These are phyloP conservation scores for Intellagama lesueurii DNA, from an alignment of 2,797 vertebrate genomes.

Conservation along the genomic window DNA sequence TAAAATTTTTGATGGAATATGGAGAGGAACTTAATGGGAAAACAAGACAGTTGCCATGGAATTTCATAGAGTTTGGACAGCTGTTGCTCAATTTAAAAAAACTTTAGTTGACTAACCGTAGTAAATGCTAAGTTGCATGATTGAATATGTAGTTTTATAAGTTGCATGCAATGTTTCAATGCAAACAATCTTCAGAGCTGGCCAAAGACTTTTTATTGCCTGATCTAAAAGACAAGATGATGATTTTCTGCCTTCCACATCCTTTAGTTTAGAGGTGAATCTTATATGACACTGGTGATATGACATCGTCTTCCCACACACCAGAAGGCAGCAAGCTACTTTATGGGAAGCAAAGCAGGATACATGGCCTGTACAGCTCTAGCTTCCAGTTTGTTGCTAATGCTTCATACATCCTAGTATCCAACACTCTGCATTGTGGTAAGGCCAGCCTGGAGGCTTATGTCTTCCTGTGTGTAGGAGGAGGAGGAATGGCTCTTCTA, in stretches of 20 bases:
- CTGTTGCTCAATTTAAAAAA: neutral
- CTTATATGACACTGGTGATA: neutral
- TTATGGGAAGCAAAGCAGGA: neutral
- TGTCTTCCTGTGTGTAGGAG: neutral
- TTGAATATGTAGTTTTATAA: too few species aligned
- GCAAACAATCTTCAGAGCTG: neutral
- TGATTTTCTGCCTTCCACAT: neutral
- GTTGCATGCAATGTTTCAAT: neutral
- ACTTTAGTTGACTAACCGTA: too few species aligned
- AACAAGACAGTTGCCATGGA: neutral
- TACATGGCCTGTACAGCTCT: neutral
- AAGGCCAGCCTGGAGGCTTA: neutral
- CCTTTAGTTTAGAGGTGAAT: neutral
- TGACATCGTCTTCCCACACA: neutral
- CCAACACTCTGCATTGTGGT: neutral
- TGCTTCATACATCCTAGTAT: neutral
- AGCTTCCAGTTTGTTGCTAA: neutral
- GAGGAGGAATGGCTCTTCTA: neutral
- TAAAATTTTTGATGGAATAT: neutral
- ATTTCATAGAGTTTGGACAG: neutral
- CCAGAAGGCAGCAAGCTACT: neutral
- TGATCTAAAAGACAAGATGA: neutral
- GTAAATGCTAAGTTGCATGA: too few species aligned
- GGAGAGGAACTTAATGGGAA: neutral
- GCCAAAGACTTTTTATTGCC: neutral